phyloP scores from a whole-genome alignment of 2,888 invertebrate genomes.

The Lasioglossum malachurum region DNA sequence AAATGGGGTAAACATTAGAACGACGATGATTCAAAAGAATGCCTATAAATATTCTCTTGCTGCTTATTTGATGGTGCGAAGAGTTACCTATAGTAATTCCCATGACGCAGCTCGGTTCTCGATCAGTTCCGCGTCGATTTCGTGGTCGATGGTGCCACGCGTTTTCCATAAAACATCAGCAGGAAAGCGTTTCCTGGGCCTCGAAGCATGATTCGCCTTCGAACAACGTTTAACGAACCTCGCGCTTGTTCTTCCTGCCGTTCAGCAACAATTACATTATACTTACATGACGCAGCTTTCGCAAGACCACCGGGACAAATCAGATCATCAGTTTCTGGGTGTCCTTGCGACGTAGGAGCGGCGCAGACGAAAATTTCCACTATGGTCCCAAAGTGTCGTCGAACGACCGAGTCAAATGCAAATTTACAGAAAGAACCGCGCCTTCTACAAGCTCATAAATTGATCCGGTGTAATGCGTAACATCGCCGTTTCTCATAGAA shows the following conservation, averaged over 20 bases:
- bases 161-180: conserved; percentile 77
- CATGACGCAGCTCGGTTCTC: conserved; percentile 32
- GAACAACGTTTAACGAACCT: conserved; percentile 71
- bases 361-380: not conserved
- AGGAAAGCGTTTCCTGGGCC: conserved; percentile 73
- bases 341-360: not conserved
- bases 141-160: conserved; percentile 51
- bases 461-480: not conserved
- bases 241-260: conserved; percentile 34
- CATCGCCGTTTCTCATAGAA: not conserved
- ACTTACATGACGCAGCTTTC: conserved; percentile 27
- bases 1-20: not conserved
- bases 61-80: not conserved
- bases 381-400: not conserved
- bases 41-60: not conserved
- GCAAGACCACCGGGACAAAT: conserved; percentile 29
- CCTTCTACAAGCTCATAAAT: conserved; percentile 15
- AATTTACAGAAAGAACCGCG: conserved; percentile 17
- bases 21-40: not conserved
- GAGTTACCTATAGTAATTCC: not conserved
- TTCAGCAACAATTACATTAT: conserved; percentile 52
- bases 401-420: not conserved
- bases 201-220: conserved; percentile 73
- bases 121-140: conserved; percentile 52
- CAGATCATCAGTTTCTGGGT: not conserved